Evolutionary conservation across 1,140 invertebrate species (phyloP).

Genomic region (Octopus sinensis): DNA sequence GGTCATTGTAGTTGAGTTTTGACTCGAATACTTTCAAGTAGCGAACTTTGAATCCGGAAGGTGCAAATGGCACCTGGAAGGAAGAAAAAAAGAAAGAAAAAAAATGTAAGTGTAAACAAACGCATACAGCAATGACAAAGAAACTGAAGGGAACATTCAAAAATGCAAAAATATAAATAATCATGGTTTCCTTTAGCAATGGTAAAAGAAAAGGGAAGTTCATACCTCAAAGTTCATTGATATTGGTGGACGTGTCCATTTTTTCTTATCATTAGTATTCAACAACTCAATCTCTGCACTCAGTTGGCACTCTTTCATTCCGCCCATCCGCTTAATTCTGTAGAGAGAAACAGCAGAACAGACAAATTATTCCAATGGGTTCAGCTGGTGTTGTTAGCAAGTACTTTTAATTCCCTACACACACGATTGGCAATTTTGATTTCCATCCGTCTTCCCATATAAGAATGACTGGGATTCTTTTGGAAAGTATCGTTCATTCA

Average conservation of each 20-base stretch:
- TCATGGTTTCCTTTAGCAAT: no score
- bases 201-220: background rate
- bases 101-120: no score
- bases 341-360: slow-evolving; percentile 19
- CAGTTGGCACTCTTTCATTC: slow-evolving; percentile 99
- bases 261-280: slow-evolving; percentile 91
- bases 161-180: no score
- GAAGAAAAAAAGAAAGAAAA: slow-evolving; percentile 16
- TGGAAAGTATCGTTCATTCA: no score
- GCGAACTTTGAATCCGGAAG: slow-evolving; percentile 97
- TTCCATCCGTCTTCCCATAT: no score
- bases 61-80: slow-evolving; percentile 79
- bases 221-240: slow-evolving; percentile 99
- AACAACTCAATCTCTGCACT: slow-evolving; percentile 99
- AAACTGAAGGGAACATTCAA: no score
- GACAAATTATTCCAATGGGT: no score
- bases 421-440: no score
- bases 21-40: slow-evolving; percentile 99
- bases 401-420: no score
- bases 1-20: slow-evolving; percentile 99
- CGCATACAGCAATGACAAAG: no score
- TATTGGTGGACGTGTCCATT: slow-evolving; percentile 99
- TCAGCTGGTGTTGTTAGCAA: no score
- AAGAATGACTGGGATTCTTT: no score
- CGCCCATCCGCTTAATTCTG: slow-evolving; percentile 98